Percentiles rank a stretch among this genome's conserved stretches.
Conservation (phyloP, 2,888 invertebrate species). For the Mycalesis mineus region DNA sequence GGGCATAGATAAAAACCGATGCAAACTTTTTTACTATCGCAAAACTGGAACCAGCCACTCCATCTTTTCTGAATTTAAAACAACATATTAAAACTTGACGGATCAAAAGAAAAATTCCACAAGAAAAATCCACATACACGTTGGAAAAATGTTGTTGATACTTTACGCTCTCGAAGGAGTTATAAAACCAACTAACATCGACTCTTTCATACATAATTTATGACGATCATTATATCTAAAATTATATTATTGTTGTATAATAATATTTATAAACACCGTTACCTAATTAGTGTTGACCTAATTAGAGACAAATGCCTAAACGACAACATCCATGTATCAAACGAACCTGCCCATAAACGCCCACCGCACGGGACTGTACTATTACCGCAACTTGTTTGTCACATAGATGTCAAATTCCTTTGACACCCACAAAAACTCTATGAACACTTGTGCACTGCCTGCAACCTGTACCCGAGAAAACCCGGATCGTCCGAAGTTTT, state of each 20-base stretch:
- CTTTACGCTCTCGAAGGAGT: too few species aligned
- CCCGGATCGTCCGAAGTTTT: too few species aligned
- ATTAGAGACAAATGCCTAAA: neutral
- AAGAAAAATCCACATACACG: neutral
- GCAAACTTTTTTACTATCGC: too few species aligned
- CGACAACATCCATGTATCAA: neutral
- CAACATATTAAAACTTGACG: too few species aligned
- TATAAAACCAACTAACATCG: too few species aligned
- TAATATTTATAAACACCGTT: neutral
- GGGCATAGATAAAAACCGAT: too few species aligned
- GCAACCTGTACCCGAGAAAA: too few species aligned
- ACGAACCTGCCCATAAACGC: neutral
- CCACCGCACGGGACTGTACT: neutral
- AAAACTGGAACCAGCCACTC: too few species aligned
- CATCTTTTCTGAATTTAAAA: too few species aligned
- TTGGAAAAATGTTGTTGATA: neutral
- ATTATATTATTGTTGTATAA: neutral
- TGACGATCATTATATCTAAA: too few species aligned
- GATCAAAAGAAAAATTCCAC: neutral
- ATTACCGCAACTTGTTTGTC: neutral
- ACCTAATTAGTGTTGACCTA: neutral
- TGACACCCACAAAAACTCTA: neutral
- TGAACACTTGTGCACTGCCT: neutral
- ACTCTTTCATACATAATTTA: too few species aligned
- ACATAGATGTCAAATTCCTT: conserved; percentile 2